Percentiles rank a stretch among this genome's conserved stretches.
Conservation (phyloP, 2,797 vertebrate genomes). For the Rhodeus uyekii region DNA sequence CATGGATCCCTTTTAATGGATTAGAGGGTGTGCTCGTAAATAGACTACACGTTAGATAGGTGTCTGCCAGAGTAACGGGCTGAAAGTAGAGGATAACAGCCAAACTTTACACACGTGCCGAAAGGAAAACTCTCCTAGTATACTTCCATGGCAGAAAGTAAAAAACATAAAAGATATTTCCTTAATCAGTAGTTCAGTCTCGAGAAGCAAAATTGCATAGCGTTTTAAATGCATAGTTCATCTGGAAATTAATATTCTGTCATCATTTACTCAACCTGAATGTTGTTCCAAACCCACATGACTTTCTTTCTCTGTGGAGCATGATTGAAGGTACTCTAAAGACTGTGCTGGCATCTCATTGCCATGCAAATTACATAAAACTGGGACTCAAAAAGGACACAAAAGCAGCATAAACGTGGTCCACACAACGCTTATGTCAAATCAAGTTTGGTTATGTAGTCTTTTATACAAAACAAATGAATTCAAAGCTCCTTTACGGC, state of each 20-base stretch:
- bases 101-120: slow-evolving; percentile 22
- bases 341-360: not conserved
- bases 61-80: slow-evolving; percentile 43
- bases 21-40: slow-evolving; percentile 72
- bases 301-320: not conserved
- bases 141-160: not conserved
- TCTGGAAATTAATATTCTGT: not conserved
- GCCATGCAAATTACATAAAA: slow-evolving; percentile 2
- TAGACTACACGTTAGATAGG: slow-evolving; percentile 69
- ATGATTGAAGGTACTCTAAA: not conserved
- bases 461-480: not conserved
- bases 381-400: not conserved
- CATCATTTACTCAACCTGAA: not conserved
- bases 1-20: slow-evolving; percentile 75
- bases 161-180: not conserved
- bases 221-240: not conserved
- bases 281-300: not conserved
- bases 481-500: not conserved
- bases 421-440: not conserved
- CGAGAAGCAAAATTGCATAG: not conserved
- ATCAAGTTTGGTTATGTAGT: not conserved
- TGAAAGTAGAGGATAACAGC: slow-evolving; percentile 30
- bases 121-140: not conserved
- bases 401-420: not conserved
- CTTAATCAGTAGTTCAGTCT: not conserved